These are phyloP conservation scores for Megaptera novaeangliae DNA, from an alignment of 2,113 vertebrate genomes.

Conservation along the genomic window DNA sequence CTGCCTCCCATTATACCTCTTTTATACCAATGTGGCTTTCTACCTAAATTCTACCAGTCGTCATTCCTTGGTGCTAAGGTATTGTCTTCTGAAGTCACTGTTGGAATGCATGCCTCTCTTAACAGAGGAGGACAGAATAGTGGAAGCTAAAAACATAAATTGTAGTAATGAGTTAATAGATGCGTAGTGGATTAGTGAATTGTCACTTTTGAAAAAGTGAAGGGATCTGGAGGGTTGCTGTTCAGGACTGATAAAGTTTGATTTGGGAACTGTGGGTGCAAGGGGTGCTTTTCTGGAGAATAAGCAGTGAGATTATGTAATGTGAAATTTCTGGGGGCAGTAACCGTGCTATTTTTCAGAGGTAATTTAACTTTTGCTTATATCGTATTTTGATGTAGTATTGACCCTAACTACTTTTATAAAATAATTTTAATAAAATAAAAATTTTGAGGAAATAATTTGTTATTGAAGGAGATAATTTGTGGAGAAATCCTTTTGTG, in stretches of 20 bases:
- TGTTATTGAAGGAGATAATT: not conserved
- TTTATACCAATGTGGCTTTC: not conserved
- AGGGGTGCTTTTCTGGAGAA: not conserved
- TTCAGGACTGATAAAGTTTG: not conserved
- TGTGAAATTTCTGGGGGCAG: not conserved
- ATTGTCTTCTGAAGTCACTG: not conserved
- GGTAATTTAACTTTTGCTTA: not conserved
- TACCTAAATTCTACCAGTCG: not conserved
- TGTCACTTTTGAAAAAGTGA: not conserved
- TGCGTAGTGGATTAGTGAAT: not conserved
- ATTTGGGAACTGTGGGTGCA: not conserved
- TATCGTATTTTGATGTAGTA: not conserved
- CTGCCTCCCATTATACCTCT: not conserved
- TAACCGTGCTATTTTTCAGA: not conserved
- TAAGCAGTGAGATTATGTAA: not conserved
- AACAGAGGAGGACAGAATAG: not conserved
- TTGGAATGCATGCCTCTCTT: not conserved
- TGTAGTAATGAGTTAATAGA: not conserved
- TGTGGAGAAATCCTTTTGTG: not conserved
- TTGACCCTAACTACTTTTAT: not conserved
- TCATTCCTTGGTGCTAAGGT: not conserved
- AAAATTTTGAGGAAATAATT: constrained; percentile 9
- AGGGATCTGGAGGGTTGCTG: not conserved
- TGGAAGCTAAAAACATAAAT: not conserved
- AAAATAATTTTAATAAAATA: not conserved